Conservation (phyloP, 2,888 invertebrate species). For the Macroteleia sp. region DNA sequence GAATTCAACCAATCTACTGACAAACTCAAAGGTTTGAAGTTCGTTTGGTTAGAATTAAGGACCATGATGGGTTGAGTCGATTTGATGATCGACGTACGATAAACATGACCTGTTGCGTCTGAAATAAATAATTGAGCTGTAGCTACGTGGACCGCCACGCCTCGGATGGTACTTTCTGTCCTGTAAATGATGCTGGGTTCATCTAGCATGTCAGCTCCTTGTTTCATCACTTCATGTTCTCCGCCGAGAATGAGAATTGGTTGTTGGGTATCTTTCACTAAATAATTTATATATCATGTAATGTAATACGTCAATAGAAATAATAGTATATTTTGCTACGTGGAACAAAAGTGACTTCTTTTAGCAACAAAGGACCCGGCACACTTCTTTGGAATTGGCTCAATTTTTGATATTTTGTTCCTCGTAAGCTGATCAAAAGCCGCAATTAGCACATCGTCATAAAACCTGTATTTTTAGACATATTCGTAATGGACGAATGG, state of each 20-base stretch:
- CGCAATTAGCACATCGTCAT: no score
- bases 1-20: constrained; percentile 96
- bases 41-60: constrained; percentile 86
- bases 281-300: no score
- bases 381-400: no score
- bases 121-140: constrained; percentile 90
- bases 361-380: no score
- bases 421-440: no score
- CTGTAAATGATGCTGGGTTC: constrained; percentile 88
- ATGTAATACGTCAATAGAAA: no score
- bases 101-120: constrained; percentile 89
- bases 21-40: constrained; percentile 88
- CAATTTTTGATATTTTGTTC: no score
- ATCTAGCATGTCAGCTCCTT: constrained; percentile 88
- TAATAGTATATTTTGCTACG: no score
- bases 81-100: constrained; percentile 83
- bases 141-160: constrained; percentile 91
- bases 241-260: constrained; percentile 89
- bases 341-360: no score
- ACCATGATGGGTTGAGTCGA: constrained; percentile 77
- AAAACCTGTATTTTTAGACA: no score
- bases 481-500: no score
- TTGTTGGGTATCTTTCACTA: constrained; percentile 88
- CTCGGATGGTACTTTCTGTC: constrained; percentile 86
- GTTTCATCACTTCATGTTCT: constrained; percentile 88